These are phyloP conservation scores for Frankliniella fusca DNA, from an alignment of 2,888 invertebrate species.

Conservation along the genomic window DNA sequence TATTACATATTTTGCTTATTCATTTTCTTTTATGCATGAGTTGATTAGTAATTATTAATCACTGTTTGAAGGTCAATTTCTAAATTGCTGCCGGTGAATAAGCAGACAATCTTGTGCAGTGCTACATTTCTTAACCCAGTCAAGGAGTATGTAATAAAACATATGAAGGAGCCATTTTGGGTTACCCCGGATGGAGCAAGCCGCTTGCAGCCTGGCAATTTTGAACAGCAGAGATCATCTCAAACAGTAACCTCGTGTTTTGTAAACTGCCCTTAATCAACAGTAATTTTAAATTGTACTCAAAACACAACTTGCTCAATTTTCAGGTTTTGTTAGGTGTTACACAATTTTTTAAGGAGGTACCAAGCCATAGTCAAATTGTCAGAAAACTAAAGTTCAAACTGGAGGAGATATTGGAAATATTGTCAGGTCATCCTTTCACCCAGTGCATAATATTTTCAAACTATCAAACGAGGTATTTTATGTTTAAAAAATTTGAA, in stretches of 20 bases:
- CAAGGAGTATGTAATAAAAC: slow-evolving; percentile 64
- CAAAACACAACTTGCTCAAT: background rate
- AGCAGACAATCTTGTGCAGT: slow-evolving; percentile 88
- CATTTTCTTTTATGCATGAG: background rate
- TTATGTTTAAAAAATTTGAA: background rate
- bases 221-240: background rate
- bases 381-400: background rate
- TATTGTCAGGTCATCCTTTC: slow-evolving; percentile 70
- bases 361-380: background rate
- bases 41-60: background rate
- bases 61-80: slow-evolving; percentile 62
- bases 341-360: slow-evolving; percentile 14
- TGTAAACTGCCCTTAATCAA: no score
- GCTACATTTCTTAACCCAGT: slow-evolving; percentile 84
- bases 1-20: slow-evolving; percentile 5
- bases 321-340: background rate
- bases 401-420: slow-evolving; percentile 50
- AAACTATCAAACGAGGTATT: slow-evolving; percentile 70
- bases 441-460: slow-evolving; percentile 90
- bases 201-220: slow-evolving; percentile 43
- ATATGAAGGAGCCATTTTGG: slow-evolving; percentile 74
- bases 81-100: slow-evolving; percentile 63
- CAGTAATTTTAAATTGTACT: no score
- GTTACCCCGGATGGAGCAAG: slow-evolving; percentile 66
- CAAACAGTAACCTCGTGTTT: slow-evolving; percentile 37